Conservation (phyloP, 1,140 invertebrate species). For the Cephus cinctus region DNA sequence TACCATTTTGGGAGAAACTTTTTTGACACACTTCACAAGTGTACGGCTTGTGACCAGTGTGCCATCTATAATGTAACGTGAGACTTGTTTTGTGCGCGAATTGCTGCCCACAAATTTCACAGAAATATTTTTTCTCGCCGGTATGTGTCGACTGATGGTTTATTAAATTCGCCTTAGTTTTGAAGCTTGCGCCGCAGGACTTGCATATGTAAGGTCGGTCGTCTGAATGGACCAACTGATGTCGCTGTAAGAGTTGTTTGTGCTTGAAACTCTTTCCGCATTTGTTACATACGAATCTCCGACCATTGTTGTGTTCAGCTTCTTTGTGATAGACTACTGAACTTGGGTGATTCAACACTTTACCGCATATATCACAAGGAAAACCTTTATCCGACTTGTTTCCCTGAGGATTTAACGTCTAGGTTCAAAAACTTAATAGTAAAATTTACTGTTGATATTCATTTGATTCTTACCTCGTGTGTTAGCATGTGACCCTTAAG, state of each 20-base stretch:
- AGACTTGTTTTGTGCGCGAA: conserved; percentile 75
- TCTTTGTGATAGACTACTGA: conserved; percentile 72
- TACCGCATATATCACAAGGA: conserved; percentile 69
- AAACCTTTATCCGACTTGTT: conserved; percentile 53
- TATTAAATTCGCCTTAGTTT: conserved; percentile 69
- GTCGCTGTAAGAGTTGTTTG: conserved; percentile 66
- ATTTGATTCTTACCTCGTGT: conserved; percentile 46
- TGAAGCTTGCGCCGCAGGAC: conserved; percentile 66
- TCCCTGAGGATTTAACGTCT: conserved; percentile 24
- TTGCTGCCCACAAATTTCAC: conserved; percentile 73
- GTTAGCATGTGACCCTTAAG: conserved; percentile 59
- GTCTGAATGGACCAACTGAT: conserved; percentile 71
- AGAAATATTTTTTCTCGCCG: conserved; percentile 71
- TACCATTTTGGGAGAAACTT: conserved; percentile 64
- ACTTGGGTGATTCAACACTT: conserved; percentile 64
- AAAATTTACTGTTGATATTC: conserved; percentile 9
- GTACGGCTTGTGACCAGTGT: conserved; percentile 62
- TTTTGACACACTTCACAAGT: conserved; percentile 63
- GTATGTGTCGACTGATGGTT: conserved; percentile 70
- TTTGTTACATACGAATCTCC: conserved; percentile 68
- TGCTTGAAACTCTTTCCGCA: conserved; percentile 73
- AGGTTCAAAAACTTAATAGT: conserved; percentile 8
- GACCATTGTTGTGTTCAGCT: conserved; percentile 65
- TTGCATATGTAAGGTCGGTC: conserved; percentile 63
- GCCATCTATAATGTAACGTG: conserved; percentile 62